phyloP scores from a whole-genome alignment of 1,140 invertebrate species.

The Dysdera silvatica region DNA sequence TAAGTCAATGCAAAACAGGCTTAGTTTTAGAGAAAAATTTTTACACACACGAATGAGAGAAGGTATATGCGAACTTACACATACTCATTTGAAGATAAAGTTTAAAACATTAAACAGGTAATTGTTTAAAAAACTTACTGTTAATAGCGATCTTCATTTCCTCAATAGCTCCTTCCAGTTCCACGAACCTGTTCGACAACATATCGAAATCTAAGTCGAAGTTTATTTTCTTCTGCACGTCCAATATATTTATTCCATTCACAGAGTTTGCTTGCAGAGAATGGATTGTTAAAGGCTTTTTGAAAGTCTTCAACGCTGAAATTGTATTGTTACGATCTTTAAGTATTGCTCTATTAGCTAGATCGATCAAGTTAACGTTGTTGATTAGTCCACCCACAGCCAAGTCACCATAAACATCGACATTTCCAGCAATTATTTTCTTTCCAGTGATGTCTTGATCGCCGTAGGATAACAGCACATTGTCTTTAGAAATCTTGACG shows the following conservation, averaged over 20 bases:
- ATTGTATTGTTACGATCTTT: constrained; percentile 5
- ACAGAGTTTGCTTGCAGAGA: constrained; percentile 6
- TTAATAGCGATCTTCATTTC: constrained; percentile 5
- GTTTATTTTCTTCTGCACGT: constrained; percentile 3
- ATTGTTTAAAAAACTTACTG: constrained; percentile 25
- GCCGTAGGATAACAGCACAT: constrained; percentile 22
- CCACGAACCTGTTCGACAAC: background rate
- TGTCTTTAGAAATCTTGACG: constrained; percentile 7
- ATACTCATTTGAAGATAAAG: too few relatives aligned
- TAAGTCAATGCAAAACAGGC: too few relatives aligned
- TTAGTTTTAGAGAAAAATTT: background rate
- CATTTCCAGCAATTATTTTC: constrained; percentile 8
- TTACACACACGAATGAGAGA: too few relatives aligned
- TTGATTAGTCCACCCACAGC: constrained; percentile 3
- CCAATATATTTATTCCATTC: constrained; percentile 1
- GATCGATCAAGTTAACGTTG: background rate
- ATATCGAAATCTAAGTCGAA: background rate
- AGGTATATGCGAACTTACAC: too few relatives aligned
- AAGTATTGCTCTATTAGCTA: constrained; percentile 5
- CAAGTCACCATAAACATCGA: constrained; percentile 9
- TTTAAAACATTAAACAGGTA: too few relatives aligned
- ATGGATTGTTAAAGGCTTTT: background rate
- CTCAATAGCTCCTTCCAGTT: background rate
- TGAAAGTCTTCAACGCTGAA: constrained; percentile 9
- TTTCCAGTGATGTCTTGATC: constrained; percentile 17